phyloP scores from a whole-genome alignment of 2,113 vertebrate genomes.

The Cygnus buccinator region DNA sequence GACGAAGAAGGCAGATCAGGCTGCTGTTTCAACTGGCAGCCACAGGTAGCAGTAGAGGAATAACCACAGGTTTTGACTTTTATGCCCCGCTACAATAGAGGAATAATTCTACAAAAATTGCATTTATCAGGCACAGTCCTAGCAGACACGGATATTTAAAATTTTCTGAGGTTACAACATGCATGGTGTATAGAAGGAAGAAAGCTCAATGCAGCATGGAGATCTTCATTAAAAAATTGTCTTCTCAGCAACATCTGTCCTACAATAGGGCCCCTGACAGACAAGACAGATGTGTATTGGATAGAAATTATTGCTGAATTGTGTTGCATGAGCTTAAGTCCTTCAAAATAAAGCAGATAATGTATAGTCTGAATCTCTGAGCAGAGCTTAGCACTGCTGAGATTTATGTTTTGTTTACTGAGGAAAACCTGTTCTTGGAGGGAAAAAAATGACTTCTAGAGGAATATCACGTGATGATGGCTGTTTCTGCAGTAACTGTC shows the following conservation, averaged over 20 bases:
- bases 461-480: background rate
- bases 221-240: background rate
- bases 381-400: background rate
- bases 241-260: background rate
- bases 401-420: background rate
- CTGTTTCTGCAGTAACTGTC: background rate
- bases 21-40: background rate
- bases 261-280: background rate
- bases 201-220: background rate
- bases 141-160: background rate
- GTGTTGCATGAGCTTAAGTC: too few relatives aligned
- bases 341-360: background rate
- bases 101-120: background rate
- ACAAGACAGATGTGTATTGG: background rate
- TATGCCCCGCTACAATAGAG: background rate
- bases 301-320: background rate
- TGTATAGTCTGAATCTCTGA: background rate
- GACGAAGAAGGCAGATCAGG: background rate
- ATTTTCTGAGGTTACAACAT: background rate
- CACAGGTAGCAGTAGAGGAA: background rate
- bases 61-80: background rate
- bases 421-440: background rate
- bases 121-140: background rate
- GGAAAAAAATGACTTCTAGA: background rate
- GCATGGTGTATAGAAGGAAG: rapidly evolving